Conservation (phyloP, 1,140 invertebrate genomes). For the Caenorhabditis latens region DNA sequence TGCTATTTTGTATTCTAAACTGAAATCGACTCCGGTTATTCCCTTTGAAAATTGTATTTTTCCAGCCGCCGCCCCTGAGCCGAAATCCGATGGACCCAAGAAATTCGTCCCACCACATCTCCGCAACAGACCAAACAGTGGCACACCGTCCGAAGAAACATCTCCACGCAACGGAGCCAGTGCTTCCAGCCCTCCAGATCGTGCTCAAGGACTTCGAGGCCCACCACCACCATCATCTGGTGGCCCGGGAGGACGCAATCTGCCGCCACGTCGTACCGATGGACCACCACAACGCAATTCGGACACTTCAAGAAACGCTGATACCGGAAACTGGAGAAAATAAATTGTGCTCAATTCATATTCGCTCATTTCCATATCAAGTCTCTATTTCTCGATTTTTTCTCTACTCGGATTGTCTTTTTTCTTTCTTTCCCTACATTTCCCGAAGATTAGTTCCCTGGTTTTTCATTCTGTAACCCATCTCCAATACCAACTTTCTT, state of each 20-base stretch:
- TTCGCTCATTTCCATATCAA: constrained; percentile 9
- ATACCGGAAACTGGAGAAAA: constrained; percentile 29
- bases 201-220: constrained; percentile 28
- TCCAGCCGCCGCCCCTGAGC: not conserved
- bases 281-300: constrained; percentile 5
- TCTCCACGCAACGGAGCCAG: no score
- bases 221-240: not conserved
- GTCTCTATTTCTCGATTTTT: constrained; percentile 6
- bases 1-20: no score
- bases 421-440: not conserved
- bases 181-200: not conserved
- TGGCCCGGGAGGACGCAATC: not conserved
- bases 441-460: not conserved
- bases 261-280: constrained; percentile 2
- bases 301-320: not conserved
- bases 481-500: not conserved
- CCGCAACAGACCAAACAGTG: not conserved
- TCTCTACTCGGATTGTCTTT: not conserved
- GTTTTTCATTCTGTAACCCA: not conserved
- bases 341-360: not conserved
- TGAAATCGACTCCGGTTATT: no score
- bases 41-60: not conserved
- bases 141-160: not conserved
- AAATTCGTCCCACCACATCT: constrained; percentile 18
- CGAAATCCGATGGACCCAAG: not conserved